Evolutionary conservation across 2,113 vertebrate genomes (phyloP), one percentile per base, ranked within the genome.

Genomic region (Psittacus erithacus): DNA sequence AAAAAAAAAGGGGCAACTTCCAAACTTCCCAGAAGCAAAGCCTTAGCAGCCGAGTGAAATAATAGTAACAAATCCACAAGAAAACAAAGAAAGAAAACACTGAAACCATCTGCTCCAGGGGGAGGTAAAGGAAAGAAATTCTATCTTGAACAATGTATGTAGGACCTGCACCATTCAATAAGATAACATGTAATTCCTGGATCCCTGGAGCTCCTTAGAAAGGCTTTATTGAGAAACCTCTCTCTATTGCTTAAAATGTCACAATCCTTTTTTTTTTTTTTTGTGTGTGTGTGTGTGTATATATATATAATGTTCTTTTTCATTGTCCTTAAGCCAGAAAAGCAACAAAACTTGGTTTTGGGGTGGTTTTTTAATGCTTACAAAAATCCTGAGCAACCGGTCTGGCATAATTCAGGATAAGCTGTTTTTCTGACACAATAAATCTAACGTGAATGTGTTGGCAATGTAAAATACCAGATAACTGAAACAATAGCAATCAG

Each of bases 141-240:
- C 60, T 80, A 5, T 77, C 88, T 76, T 88, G 75, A 92, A 81
- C 71, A 94, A 67, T 29, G 31, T 64, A 28, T 53, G 59, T 86
- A 90, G 71, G 82, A 93, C n/a, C 64, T 67, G 63, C 29, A 63
- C 87, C 78, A 77, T 90, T 95, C 87, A 95, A 73, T 80, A 79
- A 31, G 57, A 44, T 41, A 79, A 63, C 55, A 46, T 70, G 71
- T 15, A 91, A 92, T 82, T 79, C 91, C 82, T 79, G 87, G 53
- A 90, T 80, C 90, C 91, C 93, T 90, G 75, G 59, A 82, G 82
- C 49, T 94, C 75, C 79, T 91, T 49, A 53, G 59, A 76, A 95
- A 94, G 22, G 49, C 7, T 93, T 75, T 67, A 46, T 50, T 50
- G 59, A 91, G 78, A 73, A 90, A 79, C 25, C 41, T 82, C 57